These are phyloP conservation scores for Mactromeris polynyma DNA, from an alignment of 2,888 invertebrate species.

Conservation along the genomic window DNA sequence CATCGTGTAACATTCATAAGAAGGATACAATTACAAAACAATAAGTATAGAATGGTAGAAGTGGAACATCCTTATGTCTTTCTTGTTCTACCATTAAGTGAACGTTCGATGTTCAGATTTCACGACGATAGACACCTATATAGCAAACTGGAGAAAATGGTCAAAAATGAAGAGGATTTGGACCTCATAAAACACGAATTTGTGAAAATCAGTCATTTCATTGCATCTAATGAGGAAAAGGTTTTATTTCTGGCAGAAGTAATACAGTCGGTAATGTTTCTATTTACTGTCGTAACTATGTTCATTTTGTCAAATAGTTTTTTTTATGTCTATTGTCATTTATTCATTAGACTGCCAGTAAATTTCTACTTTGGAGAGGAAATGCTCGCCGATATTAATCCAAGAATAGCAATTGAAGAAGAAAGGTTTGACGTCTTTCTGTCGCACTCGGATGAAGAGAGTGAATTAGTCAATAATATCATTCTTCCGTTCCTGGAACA, in stretches of 20 bases:
- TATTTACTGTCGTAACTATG: neutral
- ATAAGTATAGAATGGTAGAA: neutral
- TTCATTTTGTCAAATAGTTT: neutral
- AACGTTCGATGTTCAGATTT: constrained; percentile 19
- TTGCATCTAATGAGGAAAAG: constrained; percentile 35
- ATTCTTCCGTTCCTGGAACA: constrained; percentile 37
- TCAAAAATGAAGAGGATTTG: neutral
- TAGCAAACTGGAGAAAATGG: constrained; percentile 12
- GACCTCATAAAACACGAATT: constrained; percentile 20
- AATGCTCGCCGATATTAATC: neutral
- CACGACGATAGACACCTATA: constrained; percentile 28
- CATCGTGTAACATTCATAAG: constrained; percentile 22
- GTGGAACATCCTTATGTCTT: constrained; percentile 27
- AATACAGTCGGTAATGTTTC: constrained; percentile 6
- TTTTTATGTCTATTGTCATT: neutral
- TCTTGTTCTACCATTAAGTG: constrained; percentile 22
- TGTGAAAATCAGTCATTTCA: neutral
- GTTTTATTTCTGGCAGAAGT: constrained; percentile 4
- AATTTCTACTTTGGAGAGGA: neutral
- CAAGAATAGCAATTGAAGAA: constrained; percentile 15
- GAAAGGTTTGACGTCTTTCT: constrained; percentile 25
- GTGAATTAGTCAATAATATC: constrained; percentile 3
- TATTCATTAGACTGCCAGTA: constrained; percentile 7
- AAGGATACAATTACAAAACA: neutral
- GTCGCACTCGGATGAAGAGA: constrained; percentile 29